Evolutionary conservation across 2,797 vertebrate genomes (phyloP), one percentile per base, ranked within the genome.

Genomic region (Gymnothorax reevesii): DNA sequence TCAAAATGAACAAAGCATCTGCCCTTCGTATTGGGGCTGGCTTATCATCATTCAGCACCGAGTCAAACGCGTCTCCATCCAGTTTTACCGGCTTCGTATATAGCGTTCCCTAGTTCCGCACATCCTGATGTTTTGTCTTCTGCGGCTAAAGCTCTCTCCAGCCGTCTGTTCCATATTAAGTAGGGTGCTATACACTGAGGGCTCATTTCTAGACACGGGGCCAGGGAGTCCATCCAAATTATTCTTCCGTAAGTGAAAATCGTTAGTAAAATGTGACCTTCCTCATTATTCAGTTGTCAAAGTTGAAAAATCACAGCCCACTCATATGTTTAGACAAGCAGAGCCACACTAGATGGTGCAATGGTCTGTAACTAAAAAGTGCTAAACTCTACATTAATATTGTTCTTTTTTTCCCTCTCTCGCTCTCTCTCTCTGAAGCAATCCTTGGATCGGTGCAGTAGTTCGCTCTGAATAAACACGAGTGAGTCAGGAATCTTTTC

Each of bases 381-480:
- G 89, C 87, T 85, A 88, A 25, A 84, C 85, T 89, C 87, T 13
- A 84, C 88, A 91, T 90, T 88, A 75, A 87, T 8, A 83, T 85
- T 42, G 33, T 42, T 42, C 33, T 42, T 42, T 42, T 42, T 42
- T 42, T 42, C 33, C 2, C 33, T 42, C 33, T 42, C 33, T 42
- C 33, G 1, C 90, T 90, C 33, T 27, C 20, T 60, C 2, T 10
- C 89, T 86, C 88, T 88, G 88, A 84, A 87, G 12, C 88, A 88
- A 87, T 86, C 87, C 88, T 87, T 88, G 83, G 87, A 89, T 84
- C 85, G 88, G 88, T 88, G 87, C 88, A 87, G 52, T 13, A 80
- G 88, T 85, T 85, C 89, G 86, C 90, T 91, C 90, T 86, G 60
- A 90, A 89, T 80, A 88, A 92, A 92, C 89, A 89, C 88, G 91